Evolutionary conservation across 2,797 vertebrate genomes (phyloP), one percentile per base, ranked within the genome.

Genomic region (Apogon talboti): DNA sequence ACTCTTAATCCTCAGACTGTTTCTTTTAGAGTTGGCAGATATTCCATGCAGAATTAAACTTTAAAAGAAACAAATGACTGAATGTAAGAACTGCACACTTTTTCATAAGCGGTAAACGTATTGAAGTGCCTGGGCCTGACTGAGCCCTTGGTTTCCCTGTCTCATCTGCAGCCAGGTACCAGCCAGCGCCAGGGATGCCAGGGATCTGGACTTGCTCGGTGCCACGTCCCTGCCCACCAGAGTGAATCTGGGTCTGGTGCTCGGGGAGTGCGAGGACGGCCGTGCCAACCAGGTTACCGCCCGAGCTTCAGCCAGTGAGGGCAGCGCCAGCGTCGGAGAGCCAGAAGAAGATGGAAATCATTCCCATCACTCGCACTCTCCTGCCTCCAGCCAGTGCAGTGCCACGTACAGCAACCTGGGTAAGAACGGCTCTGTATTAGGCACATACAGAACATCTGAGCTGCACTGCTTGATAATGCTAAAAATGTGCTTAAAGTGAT

Each of bases 351-450:
- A 85, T 1, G 89, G 85, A 14, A 71, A 61, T 57, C 84, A 75
- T 28, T 90, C 89, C 49, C 81, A 85, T 56, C 63, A 81, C 81
- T 93, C 94, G 7, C 81, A 91, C 81, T 94, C 95, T 8, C 78
- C 94, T 1, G 92, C 95, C 44, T 78, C 94, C 71, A 96, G 94
- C 67, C 87, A 93, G 59, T 95, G 95, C 89, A 96, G 96, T 56
- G 97, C 96, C 83, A 99, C 97, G 0, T 99, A 99, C 87, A 97
- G 96, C 91, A 99, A 99, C 78, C 81, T 99, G 70, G 97, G 97
- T 98, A 92, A 95, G 95, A 84, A 3, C 0, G 0, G 46, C 15
- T 28, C 9, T 15, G 2, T 0, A 35, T 10, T 7, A 10, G 7
- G 0, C 24, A 44, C 6, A 44, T 38, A 2, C 11, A 11, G 6